Conservation (phyloP, 2,888 invertebrate species). For the Chalcis sispes region DNA sequence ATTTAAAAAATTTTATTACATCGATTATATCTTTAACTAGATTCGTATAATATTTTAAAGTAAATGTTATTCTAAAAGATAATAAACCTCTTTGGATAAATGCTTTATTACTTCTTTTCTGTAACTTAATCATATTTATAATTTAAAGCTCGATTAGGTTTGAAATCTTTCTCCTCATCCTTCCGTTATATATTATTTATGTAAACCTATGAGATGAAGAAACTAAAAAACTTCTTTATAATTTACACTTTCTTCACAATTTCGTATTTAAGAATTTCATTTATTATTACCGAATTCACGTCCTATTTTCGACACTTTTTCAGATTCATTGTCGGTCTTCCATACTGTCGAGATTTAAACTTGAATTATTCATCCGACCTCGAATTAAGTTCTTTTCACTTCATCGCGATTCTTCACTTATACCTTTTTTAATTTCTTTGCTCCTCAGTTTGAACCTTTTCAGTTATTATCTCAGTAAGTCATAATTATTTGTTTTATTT, state of each 20-base stretch:
- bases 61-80: no score
- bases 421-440: not conserved
- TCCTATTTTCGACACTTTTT: constrained; percentile 21
- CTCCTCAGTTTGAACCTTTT: not conserved
- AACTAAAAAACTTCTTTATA: not conserved
- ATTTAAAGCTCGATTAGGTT: no score
- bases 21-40: no score
- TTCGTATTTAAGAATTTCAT: not conserved
- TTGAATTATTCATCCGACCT: not conserved
- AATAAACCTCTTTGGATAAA: no score
- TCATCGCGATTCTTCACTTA: not conserved
- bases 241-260: not conserved
- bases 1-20: no score
- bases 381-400: not conserved
- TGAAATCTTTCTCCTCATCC: no score
- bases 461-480: no score
- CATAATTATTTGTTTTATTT: no score
- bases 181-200: no score
- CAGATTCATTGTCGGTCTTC: not conserved
- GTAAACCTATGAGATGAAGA: not conserved
- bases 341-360: not conserved
- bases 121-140: not conserved
- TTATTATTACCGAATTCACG: not conserved
- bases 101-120: not conserved
- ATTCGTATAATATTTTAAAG: no score